Evolutionary conservation across 1,140 invertebrate genomes (phyloP).

Genomic region (Drosophila bocki): DNA sequence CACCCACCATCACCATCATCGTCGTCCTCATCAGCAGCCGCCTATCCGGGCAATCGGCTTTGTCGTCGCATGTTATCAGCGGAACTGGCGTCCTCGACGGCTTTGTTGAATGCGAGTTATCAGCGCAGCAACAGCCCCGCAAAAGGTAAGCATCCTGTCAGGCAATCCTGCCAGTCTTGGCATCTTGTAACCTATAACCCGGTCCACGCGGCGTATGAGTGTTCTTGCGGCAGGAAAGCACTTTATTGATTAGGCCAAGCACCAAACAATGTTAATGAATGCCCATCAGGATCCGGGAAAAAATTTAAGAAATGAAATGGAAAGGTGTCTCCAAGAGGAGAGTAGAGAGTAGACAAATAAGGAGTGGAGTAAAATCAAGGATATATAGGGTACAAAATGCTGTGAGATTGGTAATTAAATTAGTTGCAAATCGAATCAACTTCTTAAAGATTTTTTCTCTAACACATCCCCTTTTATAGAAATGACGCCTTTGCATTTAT

Average conservation of each 20-base stretch:
- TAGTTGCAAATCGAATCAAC: background rate
- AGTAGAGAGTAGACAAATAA: background rate
- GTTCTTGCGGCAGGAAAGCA: background rate
- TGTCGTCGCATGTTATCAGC: constrained; percentile 76
- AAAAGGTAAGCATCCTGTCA: constrained; percentile 62
- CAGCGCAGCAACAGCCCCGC: constrained; percentile 73
- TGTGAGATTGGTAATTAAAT: background rate
- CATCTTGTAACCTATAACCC: constrained; percentile 3
- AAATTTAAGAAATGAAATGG: background rate
- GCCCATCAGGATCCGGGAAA: background rate
- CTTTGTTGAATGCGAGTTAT: constrained; percentile 80
- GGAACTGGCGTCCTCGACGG: constrained; percentile 70
- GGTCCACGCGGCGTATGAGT: constrained; percentile 28
- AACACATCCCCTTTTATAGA: background rate
- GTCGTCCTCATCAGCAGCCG: constrained; percentile 48
- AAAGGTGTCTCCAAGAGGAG: background rate
- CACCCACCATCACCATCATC: constrained; percentile 21
- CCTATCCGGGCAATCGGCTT: constrained; percentile 61
- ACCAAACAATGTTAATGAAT: constrained; percentile 20
- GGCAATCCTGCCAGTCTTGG: background rate
- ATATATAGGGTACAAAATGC: background rate
- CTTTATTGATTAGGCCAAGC: constrained; percentile 23
- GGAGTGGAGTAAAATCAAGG: background rate
- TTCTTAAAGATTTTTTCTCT: background rate
- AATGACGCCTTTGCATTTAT: no score